Base-by-base conservation (phyloP, 1,140 invertebrate genomes). In the Trichomalopsis sarcophagae region DNA sequence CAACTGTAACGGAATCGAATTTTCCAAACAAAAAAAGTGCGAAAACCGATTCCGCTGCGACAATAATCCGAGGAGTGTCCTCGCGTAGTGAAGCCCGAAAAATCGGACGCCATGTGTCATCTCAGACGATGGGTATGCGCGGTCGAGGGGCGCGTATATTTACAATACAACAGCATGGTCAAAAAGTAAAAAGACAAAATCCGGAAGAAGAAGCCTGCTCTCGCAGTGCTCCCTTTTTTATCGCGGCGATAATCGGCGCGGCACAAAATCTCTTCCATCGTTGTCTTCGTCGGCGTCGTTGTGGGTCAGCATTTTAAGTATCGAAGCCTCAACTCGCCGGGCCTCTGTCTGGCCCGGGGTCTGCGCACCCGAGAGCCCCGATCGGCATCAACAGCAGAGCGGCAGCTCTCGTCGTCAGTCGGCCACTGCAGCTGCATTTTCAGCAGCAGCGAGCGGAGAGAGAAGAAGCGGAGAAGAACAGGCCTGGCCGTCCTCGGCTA, bases 401-500 rank as follows among this genome's bases (percentile, higher is more conserved):
- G 85, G 50, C 82, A 84, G 84, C 84, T 69, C 84, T 86, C 83
- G 84, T 86, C 36, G 82, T 74, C 79, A 84, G 87, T 88, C 87
- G 87, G 87, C 85, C 86, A 85, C 71, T 82, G 84, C 81, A 77
- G 86, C 84, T 86, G 82, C 87, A 86, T 86, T n/a, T 21, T 62
- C 17, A 62, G 55, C 55, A n/a, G 55, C 55, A n/a, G 55, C 55
- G 55, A 82, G 62, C 85, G 85, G 81, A 86, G 62, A 68, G 55
- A 80, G 68, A 71, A 71, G 68, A 71, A 71, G 68, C 68, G 68
- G 27, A 71, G 68, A 71, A 71, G 68, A 71, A 87, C 77, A 81
- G 44, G 68, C 77, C 74, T 80, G 40, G 73, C 85, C 66, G 27
- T 76, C 71, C 69, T 80, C 81, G 81, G 71, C 23, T 50, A 36